Percentiles rank a stretch among this genome's conserved stretches.
Conservation (phyloP, 2,113 vertebrate genomes). For the Gymnobelideus leadbeateri region DNA sequence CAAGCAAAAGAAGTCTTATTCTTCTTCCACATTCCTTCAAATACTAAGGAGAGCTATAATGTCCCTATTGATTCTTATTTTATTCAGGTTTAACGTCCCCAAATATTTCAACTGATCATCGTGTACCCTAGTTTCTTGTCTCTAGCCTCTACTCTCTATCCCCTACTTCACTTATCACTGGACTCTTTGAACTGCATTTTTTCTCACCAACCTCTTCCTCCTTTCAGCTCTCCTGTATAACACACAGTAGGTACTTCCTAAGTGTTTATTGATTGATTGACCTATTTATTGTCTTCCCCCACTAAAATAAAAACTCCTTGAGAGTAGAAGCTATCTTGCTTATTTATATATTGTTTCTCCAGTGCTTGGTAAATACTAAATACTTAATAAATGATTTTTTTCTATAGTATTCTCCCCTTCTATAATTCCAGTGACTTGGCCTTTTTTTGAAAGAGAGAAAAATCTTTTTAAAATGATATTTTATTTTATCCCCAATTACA, state of each 20-base stretch:
- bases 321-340: not conserved
- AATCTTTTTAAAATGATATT: too few relatives aligned
- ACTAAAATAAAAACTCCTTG: not conserved
- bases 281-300: not conserved
- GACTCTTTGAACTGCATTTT: not conserved
- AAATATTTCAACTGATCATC: not conserved
- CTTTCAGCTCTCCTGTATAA: not conserved
- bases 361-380: not conserved
- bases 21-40: not conserved
- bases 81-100: not conserved
- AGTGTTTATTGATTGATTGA: not conserved
- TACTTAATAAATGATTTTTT: constrained; percentile 9
- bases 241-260: not conserved
- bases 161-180: not conserved
- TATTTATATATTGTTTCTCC: not conserved
- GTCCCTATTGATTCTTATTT: not conserved
- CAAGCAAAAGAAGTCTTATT: not conserved
- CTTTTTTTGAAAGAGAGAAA: not conserved
- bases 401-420: not conserved
- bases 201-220: not conserved
- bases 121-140: not conserved
- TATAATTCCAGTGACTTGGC: constrained; percentile 49
- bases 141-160: not conserved
- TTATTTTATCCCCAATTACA: too few relatives aligned
- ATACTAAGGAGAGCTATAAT: not conserved